phyloP scores from a whole-genome alignment of 2,888 invertebrate genomes.

The Tetrapedia diversipes region DNA sequence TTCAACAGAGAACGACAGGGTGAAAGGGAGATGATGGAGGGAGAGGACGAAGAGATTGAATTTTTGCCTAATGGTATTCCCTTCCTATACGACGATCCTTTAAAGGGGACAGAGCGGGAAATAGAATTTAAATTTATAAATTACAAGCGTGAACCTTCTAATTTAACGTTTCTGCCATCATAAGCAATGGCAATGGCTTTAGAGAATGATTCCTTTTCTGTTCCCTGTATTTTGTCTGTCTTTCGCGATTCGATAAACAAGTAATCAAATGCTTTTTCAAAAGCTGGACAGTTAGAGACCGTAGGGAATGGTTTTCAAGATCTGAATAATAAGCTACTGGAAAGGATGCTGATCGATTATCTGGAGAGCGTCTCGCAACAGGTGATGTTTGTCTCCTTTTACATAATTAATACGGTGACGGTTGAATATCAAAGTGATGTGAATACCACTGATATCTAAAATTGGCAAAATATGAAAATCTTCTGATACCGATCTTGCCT shows the following conservation, averaged over 20 bases:
- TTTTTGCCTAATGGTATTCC: conserved; percentile 73
- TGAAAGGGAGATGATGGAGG: conserved; percentile 62
- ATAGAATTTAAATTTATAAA: not conserved
- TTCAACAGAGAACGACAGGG: conserved; percentile 67
- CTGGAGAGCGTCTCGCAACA: conserved; percentile 69
- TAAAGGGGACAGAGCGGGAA: not conserved
- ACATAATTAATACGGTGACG: too few relatives aligned
- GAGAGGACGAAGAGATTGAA: conserved; percentile 71
- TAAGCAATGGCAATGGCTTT: too few relatives aligned
- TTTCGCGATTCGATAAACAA: too few relatives aligned
- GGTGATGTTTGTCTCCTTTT: conserved; percentile 55
- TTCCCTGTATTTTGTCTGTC: too few relatives aligned
- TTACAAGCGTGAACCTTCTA: not conserved
- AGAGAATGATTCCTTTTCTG: too few relatives aligned
- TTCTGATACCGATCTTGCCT: too few relatives aligned
- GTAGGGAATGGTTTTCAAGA: conserved; percentile 82
- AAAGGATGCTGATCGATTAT: conserved; percentile 74
- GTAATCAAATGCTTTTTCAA: too few relatives aligned
- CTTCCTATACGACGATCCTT: not conserved
- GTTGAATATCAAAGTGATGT: too few relatives aligned
- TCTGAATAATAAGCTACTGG: conserved; percentile 73
- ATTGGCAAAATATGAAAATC: too few relatives aligned
- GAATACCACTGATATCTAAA: too few relatives aligned
- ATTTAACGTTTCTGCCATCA: too few relatives aligned
- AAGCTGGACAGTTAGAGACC: conserved; percentile 82